Evolutionary conservation across 2,797 vertebrate genomes (phyloP), one percentile per base, ranked within the genome.

Genomic region (Atherinosoma microstoma): DNA sequence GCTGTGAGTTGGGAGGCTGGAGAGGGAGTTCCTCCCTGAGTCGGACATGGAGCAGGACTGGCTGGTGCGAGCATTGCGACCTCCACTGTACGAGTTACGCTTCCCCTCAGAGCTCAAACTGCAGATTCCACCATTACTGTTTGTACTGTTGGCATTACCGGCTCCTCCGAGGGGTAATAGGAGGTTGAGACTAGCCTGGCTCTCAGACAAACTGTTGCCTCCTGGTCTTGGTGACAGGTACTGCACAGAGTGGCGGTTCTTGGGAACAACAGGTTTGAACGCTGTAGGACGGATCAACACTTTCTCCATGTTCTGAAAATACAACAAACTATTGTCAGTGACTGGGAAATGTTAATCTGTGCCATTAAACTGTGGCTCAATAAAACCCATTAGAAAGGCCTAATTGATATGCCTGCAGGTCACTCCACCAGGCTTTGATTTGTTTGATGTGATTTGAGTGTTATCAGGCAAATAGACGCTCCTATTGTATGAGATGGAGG

Each of bases 221-320:
- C 94, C 96, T 3, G 94, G 92, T 24, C 96, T 95, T 0, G 94
- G 92, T 6, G 94, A 95, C 58, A 96, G 89, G 90, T 96, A 97
- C 86, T 86, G 97, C 75, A 96, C 92, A 0, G 97, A 95, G 91
- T 94, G 96, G 32, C 96, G 95, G 79, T 96, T 96, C 91, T 97
- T 99, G 83, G 97, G 96, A 79, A 99, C 78, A 30, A 99, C 97
- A 0, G 98, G 98, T 90, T 99, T 99, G 94, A 99, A 99, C 29
- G 98, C 98, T 47, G 97, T 99, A 24, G 98, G 98, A 73, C 98
- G 96, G 76, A 99, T 99, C 84, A 99, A 90, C 27, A 96, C 96
- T 93, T 99, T 99, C 90, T 99, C 98, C 93, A 99, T 96, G 63
- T 97, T 99, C 98, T 99, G 79, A 87, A 86, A 89, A 35, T n/a